A percentile compares a stretch with the other conserved stretches of the same genome.
Evolutionary conservation across 2,113 vertebrate genomes (phyloP).

Genomic region (Zosterops hypoxanthus): DNA sequence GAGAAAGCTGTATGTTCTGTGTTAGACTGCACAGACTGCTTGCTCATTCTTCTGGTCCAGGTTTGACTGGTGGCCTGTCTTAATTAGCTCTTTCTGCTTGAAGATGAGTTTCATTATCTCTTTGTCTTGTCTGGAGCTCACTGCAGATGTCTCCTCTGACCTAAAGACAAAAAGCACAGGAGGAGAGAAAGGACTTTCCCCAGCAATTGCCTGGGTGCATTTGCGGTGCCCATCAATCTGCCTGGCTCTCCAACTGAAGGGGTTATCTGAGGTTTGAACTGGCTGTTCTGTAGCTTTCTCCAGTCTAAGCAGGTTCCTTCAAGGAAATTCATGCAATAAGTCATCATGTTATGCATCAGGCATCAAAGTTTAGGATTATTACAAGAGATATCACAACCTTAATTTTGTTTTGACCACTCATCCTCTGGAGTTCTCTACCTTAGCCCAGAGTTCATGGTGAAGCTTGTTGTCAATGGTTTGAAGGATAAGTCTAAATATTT

Average conservation of each 20-base stretch:
- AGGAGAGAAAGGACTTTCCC: background rate
- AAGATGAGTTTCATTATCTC: background rate
- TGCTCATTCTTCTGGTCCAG: background rate
- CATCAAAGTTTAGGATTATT: background rate
- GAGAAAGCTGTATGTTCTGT: background rate
- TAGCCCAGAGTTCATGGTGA: background rate
- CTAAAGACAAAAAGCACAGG: background rate
- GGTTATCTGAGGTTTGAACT: background rate
- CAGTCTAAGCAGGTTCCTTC: background rate
- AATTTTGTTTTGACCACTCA: background rate
- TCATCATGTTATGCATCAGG: background rate
- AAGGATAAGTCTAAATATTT: background rate
- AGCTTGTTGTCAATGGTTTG: background rate
- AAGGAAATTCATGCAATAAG: background rate
- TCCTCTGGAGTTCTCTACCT: background rate
- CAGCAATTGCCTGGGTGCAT: background rate
- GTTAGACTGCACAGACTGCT: background rate
- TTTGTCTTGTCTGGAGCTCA: background rate
- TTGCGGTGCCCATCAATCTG: accelerated
- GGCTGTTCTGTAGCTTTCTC: background rate
- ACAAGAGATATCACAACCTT: background rate
- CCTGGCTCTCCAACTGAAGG: background rate
- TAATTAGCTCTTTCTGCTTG: background rate
- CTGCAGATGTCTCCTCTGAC: background rate
- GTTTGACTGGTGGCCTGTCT: background rate